A percentile compares a stretch with the other conserved stretches of the same genome.
These are phyloP conservation scores for Temnothorax longispinosus DNA, from an alignment of 1,140 invertebrate species.

Conservation along the genomic window DNA sequence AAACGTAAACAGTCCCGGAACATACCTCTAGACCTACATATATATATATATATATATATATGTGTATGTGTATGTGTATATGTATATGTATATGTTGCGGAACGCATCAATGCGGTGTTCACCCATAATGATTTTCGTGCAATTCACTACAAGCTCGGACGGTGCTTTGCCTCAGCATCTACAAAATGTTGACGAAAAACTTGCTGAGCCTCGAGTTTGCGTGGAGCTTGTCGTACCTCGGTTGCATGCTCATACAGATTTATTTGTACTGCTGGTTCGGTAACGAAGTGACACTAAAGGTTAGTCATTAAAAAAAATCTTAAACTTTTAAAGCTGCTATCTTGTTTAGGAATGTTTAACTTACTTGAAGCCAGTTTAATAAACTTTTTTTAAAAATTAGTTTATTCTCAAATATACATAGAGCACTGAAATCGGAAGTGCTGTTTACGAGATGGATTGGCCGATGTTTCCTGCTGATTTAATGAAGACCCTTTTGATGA, in stretches of 20 bases:
- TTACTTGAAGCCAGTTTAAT: background rate
- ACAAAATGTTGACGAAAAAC: constrained; percentile 74
- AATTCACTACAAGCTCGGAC: constrained; percentile 68
- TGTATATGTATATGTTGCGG: background rate
- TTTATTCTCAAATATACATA: constrained; percentile 12
- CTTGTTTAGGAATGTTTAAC: background rate
- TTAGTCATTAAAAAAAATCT: constrained; percentile 70
- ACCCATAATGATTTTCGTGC: constrained; percentile 65
- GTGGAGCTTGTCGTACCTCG: constrained; percentile 63
- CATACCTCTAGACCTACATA: too few relatives aligned
- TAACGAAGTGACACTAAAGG: constrained; percentile 86
- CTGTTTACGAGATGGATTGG: constrained; percentile 78
- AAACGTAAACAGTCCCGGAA: too few relatives aligned
- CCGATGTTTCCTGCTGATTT: constrained; percentile 45
- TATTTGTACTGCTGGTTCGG: constrained; percentile 87
- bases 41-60: too few relatives aligned
- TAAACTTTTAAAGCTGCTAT: too few relatives aligned
- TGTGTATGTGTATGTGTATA: too few relatives aligned
- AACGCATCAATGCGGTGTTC: constrained; percentile 60
- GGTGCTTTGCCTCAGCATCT: constrained; percentile 66
- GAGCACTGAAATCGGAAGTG: constrained; percentile 65
- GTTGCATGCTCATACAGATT: constrained; percentile 77
- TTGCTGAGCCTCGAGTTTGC: constrained; percentile 81
- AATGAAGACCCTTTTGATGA: constrained; percentile 64
- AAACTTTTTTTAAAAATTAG: background rate